Conservation (phyloP, 1,140 invertebrate genomes). For the Schlechtendalia chinensis region DNA sequence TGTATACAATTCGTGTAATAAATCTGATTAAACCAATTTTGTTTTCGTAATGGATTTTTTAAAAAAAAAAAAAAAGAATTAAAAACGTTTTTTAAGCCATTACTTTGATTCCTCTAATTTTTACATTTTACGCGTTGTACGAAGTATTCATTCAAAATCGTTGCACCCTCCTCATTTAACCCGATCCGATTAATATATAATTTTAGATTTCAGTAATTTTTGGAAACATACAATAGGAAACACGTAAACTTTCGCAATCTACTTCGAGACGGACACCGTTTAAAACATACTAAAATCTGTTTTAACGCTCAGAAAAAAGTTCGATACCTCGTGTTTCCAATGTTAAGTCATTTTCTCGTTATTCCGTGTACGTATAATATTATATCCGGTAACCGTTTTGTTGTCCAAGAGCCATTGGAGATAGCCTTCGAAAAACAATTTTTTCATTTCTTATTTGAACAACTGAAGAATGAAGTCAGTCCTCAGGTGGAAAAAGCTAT, state of each 20-base stretch:
- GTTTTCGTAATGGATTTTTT: no score
- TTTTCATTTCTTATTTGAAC: conserved; percentile 18
- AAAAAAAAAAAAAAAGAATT: no score
- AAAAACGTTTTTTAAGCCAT: no score
- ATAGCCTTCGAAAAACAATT: neutral
- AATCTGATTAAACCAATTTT: no score
- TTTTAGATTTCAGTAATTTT: neutral
- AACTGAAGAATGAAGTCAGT: neutral
- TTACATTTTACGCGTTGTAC: no score
- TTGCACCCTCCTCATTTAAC: no score
- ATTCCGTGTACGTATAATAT: neutral
- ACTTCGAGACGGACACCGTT: neutral
- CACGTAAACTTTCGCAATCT: neutral
- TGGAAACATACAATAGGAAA: neutral
- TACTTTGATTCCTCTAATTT: no score
- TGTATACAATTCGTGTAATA: no score
- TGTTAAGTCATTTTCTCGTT: neutral
- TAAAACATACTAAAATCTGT: neutral
- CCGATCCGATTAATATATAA: no score
- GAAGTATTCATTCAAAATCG: no score
- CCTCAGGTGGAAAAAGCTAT: neutral
- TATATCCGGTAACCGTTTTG: neutral
- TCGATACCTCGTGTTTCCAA: neutral
- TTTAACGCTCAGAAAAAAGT: neutral
- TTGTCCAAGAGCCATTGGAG: no score